Conservation (phyloP, 1,140 invertebrate species). For the Neelides sp. region DNA sequence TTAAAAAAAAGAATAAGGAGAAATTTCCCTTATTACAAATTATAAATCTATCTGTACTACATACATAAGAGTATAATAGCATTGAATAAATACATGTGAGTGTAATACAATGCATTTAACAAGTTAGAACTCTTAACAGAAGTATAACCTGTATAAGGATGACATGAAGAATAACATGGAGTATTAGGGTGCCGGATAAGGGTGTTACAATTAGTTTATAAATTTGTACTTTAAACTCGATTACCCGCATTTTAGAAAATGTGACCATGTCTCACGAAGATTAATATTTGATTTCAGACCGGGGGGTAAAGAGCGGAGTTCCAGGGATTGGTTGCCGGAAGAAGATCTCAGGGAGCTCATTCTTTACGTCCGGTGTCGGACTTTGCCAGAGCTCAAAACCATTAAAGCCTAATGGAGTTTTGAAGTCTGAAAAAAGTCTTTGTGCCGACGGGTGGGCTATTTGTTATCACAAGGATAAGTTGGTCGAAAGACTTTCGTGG, state of each 20-base stretch:
- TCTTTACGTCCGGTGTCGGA: conserved; percentile 4
- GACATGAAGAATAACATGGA: background rate
- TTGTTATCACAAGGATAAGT: conserved; percentile 15
- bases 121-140: background rate
- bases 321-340: conserved; percentile 13
- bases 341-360: conserved; percentile 9
- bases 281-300: background rate
- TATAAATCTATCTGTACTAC: background rate
- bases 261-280: background rate
- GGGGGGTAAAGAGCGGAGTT: conserved; percentile 4
- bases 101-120: background rate
- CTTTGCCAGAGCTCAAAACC: conserved; percentile 14
- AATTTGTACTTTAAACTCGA: background rate
- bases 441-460: conserved; percentile 13
- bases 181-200: background rate
- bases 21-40: background rate
- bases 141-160: background rate
- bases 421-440: conserved; percentile 12
- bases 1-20: no score
- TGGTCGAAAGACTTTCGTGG: conserved; percentile 12
- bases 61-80: background rate
- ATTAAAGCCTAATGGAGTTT: conserved; percentile 13
- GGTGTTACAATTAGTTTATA: background rate
- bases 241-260: no score
- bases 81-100: background rate